A percentile compares a stretch with the other conserved stretches of the same genome.
These are phyloP conservation scores for Phymanthus crucifer DNA, from an alignment of 92 coral and sea anemone genomes.

Conservation along the genomic window DNA sequence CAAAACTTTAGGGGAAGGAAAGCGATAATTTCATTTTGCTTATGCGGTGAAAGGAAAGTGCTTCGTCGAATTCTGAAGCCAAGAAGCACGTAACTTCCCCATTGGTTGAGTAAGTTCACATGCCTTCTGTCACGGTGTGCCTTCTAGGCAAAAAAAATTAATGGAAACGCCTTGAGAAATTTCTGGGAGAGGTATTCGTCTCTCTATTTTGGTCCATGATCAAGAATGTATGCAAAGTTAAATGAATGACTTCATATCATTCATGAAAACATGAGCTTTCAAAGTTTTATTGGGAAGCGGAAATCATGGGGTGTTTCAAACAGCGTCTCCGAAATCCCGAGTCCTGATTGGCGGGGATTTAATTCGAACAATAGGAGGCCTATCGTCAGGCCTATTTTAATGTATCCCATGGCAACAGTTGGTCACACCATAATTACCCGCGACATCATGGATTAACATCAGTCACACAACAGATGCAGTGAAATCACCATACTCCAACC, in stretches of 20 bases:
- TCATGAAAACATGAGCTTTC: constrained; percentile 23
- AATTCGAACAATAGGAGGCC: constrained; percentile 20
- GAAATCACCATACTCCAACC: constrained; percentile 69
- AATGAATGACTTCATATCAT: constrained; percentile 50
- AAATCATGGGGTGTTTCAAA: constrained; percentile 6
- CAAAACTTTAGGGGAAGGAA: background rate
- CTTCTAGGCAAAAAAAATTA: background rate
- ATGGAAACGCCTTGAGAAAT: constrained; percentile 2
- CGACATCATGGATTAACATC: constrained; percentile 56
- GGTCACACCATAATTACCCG: constrained; percentile 64
- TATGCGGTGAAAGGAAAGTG: constrained; percentile 10
- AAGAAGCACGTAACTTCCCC: constrained; percentile 1
- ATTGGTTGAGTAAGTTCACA: background rate
- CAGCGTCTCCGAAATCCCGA: background rate
- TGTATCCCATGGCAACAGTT: constrained; percentile 60
- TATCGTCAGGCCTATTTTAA: constrained; percentile 69
- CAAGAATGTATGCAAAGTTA: constrained; percentile 14
- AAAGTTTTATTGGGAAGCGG: constrained; percentile 7
- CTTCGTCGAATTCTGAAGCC: background rate
- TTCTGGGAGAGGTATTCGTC: background rate
- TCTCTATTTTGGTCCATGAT: constrained; percentile 69
- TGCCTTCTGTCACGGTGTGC: background rate
- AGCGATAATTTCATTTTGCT: constrained; percentile 8
- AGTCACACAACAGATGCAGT: constrained; percentile 67
- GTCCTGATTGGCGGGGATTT: constrained; percentile 52